phyloP scores from a whole-genome alignment of 2,888 invertebrate genomes.

The Lagria hirta region DNA sequence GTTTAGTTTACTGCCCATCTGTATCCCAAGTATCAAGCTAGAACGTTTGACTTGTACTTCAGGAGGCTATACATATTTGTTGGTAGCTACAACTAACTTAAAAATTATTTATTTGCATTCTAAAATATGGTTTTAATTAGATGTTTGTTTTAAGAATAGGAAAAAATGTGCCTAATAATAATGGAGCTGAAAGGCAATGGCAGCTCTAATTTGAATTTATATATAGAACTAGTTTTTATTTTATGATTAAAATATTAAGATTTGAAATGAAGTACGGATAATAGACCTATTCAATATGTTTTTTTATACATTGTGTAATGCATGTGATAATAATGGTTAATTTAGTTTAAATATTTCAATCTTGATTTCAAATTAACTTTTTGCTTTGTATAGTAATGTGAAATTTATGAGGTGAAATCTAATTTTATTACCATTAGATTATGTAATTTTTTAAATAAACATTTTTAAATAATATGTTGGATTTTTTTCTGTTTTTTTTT shows the following conservation, averaged over 20 bases:
- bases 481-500: too few relatives aligned
- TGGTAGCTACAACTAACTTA: conserved; percentile 11
- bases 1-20: too few relatives aligned
- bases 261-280: conserved; percentile 15
- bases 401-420: conserved; percentile 34
- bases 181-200: conserved; percentile 29
- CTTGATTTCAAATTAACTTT: conserved; percentile 17
- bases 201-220: conserved; percentile 27
- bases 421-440: conserved; percentile 39
- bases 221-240: conserved; percentile 27
- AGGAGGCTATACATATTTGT: conserved; percentile 1
- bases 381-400: conserved; percentile 24
- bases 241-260: conserved; percentile 24
- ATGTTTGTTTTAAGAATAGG: conserved; percentile 28
- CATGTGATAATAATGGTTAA: conserved; percentile 26
- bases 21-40: too few relatives aligned
- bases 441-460: conserved; percentile 41
- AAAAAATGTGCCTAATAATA: conserved; percentile 36
- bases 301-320: conserved; percentile 23
- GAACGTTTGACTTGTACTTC: too few relatives aligned
- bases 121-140: conserved; percentile 17
- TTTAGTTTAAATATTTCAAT: conserved; percentile 22
- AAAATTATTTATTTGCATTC: conserved; percentile 19
- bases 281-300: conserved; percentile 16
- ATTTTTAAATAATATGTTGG: too few relatives aligned